Evolutionary conservation across 2,797 vertebrate genomes (phyloP).

Genomic region (Manis javanica): DNA sequence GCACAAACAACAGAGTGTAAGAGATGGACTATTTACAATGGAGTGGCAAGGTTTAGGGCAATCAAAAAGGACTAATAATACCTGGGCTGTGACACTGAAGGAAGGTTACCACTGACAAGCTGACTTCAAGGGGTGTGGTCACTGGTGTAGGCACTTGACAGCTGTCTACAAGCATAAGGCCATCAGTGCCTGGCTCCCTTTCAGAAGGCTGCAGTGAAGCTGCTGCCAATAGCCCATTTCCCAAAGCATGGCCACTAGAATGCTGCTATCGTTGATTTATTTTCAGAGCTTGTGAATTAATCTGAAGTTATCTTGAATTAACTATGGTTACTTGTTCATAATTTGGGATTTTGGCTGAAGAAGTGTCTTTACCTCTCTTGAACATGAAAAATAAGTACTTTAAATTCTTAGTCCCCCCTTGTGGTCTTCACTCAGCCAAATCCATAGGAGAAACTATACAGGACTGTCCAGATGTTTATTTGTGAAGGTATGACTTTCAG

Average conservation of each 20-base stretch:
- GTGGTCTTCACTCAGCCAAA: background rate
- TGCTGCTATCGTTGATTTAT: background rate
- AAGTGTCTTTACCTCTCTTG: background rate
- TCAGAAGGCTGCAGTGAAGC: background rate
- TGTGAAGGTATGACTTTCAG: background rate
- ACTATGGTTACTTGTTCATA: background rate
- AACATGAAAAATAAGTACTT: background rate
- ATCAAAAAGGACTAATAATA: background rate
- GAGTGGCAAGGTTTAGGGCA: background rate
- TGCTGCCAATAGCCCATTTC: background rate
- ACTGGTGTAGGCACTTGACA: background rate
- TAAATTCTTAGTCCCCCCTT: background rate
- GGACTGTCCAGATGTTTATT: background rate
- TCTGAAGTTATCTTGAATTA: background rate
- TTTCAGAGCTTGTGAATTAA: background rate
- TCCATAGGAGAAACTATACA: background rate
- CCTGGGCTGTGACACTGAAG: fast-evolving
- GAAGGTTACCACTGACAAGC: background rate
- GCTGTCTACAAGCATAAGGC: too few relatives aligned
- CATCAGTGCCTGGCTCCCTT: background rate
- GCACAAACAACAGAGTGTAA: background rate
- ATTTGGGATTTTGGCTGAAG: background rate
- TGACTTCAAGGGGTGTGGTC: too few relatives aligned
- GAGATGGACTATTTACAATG: background rate
- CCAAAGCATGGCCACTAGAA: background rate